Base-by-base conservation (phyloP, 2,797 vertebrate genomes). In the Karalla daura region DNA sequence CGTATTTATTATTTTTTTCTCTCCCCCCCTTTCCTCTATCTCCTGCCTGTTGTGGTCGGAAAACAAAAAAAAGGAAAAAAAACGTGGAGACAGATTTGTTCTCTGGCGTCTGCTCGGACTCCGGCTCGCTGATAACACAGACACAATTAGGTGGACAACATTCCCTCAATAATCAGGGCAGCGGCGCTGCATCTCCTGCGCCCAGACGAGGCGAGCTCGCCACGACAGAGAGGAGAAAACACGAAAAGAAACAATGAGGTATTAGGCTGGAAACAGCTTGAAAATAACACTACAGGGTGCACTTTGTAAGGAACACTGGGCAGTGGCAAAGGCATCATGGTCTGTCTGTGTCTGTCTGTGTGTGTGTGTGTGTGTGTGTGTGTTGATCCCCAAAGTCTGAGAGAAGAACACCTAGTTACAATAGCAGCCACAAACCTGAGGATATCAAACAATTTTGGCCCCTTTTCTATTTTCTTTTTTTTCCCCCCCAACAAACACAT, bases 141-240 rank as follows among this genome's bases (percentile, higher is more conserved):
- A 80, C 46, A 70, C 70, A 88, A 86, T 87, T 84, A 85, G 73
- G 60, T 50, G 75, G 33, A 61, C 62, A 69, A 71, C 66, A 69
- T 35, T 73, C 28, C 62, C 12, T 51, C 54, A 79, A 71, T 74
- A 81, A 85, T 83, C 74, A 74, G 55, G 35, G 23, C 30, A 30
- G 53, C 70, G 63, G 55, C 50, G 41, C 82, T 61, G 65, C 37
- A 67, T 81, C 60, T 44, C 60, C 39, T 66, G 50, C 58, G 65
- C 64, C 67, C 69, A 64, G 63, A 73, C 30, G 32, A 78, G 64
- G 73, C 69, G 47, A 65, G 49, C 46, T 55, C 28, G 51, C 32
- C 14, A 25, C 50, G 32, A 64, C 68, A 69, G 32, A 33, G 51
- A 35, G 17, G 59, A 47, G 27, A 62, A 78, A 77, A 72, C 47